Base-by-base conservation (phyloP, 2,113 vertebrate species). In the Callocephalon fimbriatum region DNA sequence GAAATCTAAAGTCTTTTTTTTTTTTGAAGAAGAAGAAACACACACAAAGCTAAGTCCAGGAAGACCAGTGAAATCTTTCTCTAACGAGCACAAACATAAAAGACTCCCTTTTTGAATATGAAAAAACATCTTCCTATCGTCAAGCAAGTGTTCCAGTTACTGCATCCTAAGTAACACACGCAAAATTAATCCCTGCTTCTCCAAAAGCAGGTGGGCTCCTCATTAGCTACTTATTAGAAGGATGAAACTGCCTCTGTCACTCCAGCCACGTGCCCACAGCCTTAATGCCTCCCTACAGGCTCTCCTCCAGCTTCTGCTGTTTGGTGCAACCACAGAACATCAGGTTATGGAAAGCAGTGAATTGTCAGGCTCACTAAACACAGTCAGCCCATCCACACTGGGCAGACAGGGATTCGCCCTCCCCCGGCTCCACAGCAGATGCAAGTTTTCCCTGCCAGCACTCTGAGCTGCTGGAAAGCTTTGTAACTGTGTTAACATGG, bases 331-430 rank as follows among this genome's bases (percentile, higher is more conserved):
- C 35, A 59, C 47, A 47, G 29, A 67, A 42, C 47, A 35, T 10
- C 50, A 51, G 37, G 61, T 63, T 58, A 58, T 1, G 2, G 82
- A 65, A 82, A 85, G 48, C 44, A 62, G 31, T 2, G 31, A 50
- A 70, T 50, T 67, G 20, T 53, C 54, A 91, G 63, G 31, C 51
- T 89, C 27, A 2, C 20, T 47, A 44, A 68, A 82, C 26, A 20
- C 21, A 38, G 35, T 14, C 32, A 31, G 47, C 10, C 2, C 0
- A 0, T 48, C 61, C 81, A 66, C 16, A 6, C 15, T 4, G 8
- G 35, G 27, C 42, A 92, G 23, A 71, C 26, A 47, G 35, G 47
- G 47, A 16, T 19, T 19, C 0, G 1, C 37, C 35, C 38, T 54
- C 35, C 10, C 23, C 22, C 0, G 0, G 26, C 37, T 76, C 37